These are phyloP conservation scores for Elgonia sp. DNA, from an alignment of 2,888 invertebrate genomes.

Conservation along the genomic window DNA sequence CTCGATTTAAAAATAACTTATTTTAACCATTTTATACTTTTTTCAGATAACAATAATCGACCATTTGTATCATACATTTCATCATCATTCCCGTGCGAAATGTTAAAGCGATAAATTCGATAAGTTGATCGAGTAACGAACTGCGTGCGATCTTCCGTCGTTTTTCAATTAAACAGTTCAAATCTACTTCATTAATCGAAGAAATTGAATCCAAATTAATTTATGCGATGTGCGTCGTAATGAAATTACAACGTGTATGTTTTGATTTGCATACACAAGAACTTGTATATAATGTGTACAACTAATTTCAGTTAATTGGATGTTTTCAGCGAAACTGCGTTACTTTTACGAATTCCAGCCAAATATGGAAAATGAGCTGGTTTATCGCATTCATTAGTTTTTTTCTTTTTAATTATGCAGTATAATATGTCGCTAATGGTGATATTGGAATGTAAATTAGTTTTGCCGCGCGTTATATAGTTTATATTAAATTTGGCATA, in stretches of 20 bases:
- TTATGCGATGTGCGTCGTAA: not conserved
- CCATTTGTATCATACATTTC: too few species aligned
- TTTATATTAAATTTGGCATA: conserved; percentile 21
- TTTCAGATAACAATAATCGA: too few species aligned
- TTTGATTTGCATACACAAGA: conserved; percentile 34
- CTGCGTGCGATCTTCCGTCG: not conserved
- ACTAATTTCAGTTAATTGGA: conserved; percentile 30
- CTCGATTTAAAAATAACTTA: not conserved
- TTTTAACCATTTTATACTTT: too few species aligned
- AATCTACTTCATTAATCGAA: conserved; percentile 22
- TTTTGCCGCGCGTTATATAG: conserved; percentile 2
- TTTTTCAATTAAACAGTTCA: not conserved
- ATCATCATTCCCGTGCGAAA: too few species aligned
- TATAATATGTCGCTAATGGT: conserved; percentile 9
- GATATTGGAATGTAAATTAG: conserved; percentile 1
- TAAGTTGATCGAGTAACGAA: too few species aligned
- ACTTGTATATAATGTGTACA: conserved; percentile 3
- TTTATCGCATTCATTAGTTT: conserved; percentile 6
- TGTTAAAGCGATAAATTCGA: too few species aligned
- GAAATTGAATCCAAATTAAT: conserved; percentile 29
- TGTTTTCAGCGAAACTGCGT: not conserved
- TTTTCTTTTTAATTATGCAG: conserved; percentile 1
- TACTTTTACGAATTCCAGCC: not conserved
- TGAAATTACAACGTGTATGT: conserved; percentile 22
- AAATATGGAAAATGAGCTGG: conserved; percentile 16